These are phyloP conservation scores for Pipistrellus pipistrellus DNA, from an alignment of 2,797 vertebrate species.

Conservation along the genomic window DNA sequence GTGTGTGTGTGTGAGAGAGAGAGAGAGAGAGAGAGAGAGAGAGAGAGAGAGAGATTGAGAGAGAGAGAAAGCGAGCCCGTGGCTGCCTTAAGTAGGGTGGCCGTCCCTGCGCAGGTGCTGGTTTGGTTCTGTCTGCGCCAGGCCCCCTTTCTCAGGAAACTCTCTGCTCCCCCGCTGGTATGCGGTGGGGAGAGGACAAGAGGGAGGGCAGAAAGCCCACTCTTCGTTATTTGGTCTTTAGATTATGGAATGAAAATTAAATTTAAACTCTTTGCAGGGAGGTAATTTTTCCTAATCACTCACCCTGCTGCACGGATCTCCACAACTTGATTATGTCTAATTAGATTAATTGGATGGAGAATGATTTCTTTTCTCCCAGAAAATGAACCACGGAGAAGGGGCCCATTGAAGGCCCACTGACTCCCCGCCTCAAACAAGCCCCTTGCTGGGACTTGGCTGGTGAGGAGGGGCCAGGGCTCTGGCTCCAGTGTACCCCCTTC, in stretches of 20 bases:
- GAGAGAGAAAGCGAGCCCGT: neutral
- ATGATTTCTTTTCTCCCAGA: conserved; percentile 83
- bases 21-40: too few relatives aligned
- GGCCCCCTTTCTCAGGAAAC: neutral
- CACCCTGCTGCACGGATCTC: conserved; percentile 82
- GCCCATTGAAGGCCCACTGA: accelerated
- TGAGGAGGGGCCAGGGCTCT: neutral
- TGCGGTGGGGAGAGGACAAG: neutral
- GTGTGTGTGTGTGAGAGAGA: too few relatives aligned
- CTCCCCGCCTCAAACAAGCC: neutral
- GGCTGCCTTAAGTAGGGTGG: neutral
- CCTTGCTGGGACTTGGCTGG: neutral
- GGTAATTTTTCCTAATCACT: conserved; percentile 86
- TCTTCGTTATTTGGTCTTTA: conserved; percentile 79
- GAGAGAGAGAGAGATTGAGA: too few relatives aligned
- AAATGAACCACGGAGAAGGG: conserved; percentile 65
- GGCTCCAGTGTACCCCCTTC: neutral
- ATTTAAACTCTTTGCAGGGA: conserved; percentile 84
- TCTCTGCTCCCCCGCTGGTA: neutral
- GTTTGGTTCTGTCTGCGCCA: neutral
- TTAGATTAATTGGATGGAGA: conserved; percentile 88
- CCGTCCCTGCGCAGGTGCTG: neutral
- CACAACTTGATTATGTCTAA: conserved; percentile 86
- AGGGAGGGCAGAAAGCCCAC: conserved; percentile 49
- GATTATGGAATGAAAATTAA: conserved; percentile 85